phyloP scores from a whole-genome alignment of 2,888 invertebrate genomes.

The Thumatha senex region DNA sequence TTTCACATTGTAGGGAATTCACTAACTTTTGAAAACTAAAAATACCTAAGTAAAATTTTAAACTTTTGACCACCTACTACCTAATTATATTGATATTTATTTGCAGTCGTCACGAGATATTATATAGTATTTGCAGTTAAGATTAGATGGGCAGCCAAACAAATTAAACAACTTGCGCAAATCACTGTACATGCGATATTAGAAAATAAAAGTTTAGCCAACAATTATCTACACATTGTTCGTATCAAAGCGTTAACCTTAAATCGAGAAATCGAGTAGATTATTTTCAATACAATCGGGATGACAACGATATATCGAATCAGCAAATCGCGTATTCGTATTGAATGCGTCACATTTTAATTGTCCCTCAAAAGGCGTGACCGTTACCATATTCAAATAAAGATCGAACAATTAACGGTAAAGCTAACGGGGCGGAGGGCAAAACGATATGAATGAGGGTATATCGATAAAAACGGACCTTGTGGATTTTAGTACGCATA shows the following conservation, averaged over 20 bases:
- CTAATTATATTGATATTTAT: too few relatives aligned
- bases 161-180: constrained; percentile 12
- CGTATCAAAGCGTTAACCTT: constrained; percentile 21
- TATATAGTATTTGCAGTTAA: constrained; percentile 6
- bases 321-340: constrained; percentile 41
- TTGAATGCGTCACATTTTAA: constrained; percentile 72
- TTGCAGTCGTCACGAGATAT: too few relatives aligned
- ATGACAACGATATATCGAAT: constrained; percentile 48
- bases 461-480: constrained; percentile 36
- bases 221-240: constrained; percentile 18
- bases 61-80: too few relatives aligned
- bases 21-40: too few relatives aligned
- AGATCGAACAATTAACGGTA: constrained; percentile 76
- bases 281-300: constrained; percentile 21
- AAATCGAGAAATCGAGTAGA: constrained; percentile 23
- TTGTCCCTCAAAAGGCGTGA: constrained; percentile 64
- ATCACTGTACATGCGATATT: constrained; percentile 16
- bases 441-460: constrained; percentile 41
- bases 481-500: constrained; percentile 26
- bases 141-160: constrained; percentile 5
- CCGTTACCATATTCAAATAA: constrained; percentile 73
- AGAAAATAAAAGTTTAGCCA: constrained; percentile 20
- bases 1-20: too few relatives aligned
- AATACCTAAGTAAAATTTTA: too few relatives aligned
- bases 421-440: constrained; percentile 74